A percentile compares a stretch with the other conserved stretches of the same genome.
Conservation (phyloP, 2,888 invertebrate genomes). For the Meandrusa payeni region DNA sequence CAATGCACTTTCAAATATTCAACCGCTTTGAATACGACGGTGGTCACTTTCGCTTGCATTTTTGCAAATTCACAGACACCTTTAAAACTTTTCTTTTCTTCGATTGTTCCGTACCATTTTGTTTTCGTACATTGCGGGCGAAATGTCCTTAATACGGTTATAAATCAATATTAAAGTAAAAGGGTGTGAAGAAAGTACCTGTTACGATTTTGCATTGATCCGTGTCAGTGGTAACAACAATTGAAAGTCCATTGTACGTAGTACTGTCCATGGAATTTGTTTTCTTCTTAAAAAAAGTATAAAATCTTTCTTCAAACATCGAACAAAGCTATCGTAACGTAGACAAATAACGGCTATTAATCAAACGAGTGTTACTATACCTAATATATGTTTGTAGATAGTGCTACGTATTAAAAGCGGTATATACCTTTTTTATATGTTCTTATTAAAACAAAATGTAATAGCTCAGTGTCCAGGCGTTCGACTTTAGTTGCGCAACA, state of each 20-base stretch:
- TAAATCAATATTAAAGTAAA: conserved; percentile 53
- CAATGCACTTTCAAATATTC: conserved; percentile 30
- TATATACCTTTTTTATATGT: too few species aligned
- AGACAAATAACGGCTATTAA: conserved; percentile 8
- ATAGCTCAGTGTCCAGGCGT: too few species aligned
- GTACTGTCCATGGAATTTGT: conserved; percentile 9
- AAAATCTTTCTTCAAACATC: conserved; percentile 12
- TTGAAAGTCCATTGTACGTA: conserved; percentile 22
- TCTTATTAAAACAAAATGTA: too few species aligned
- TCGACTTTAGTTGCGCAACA: too few species aligned
- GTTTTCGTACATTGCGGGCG: conserved; percentile 59
- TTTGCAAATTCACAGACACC: conserved; percentile 54
- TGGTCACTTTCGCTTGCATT: conserved; percentile 67
- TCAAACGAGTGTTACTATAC: conserved; percentile 2
- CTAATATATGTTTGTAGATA: conserved; percentile 2
- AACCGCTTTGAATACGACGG: conserved; percentile 33
- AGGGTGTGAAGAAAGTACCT: conserved; percentile 58
- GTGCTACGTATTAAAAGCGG: conserved; percentile 2
- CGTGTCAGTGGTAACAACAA: conserved; percentile 17
- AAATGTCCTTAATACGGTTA: conserved; percentile 51
- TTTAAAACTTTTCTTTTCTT: conserved; percentile 47
- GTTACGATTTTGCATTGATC: conserved; percentile 57
- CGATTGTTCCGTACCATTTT: conserved; percentile 36
- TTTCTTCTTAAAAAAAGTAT: conserved; percentile 3
- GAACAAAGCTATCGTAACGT: conserved; percentile 13